Evolutionary conservation across 1,140 invertebrate species (phyloP), one percentile per base, ranked within the genome.

Genomic region (Cryptotermes secundus): DNA sequence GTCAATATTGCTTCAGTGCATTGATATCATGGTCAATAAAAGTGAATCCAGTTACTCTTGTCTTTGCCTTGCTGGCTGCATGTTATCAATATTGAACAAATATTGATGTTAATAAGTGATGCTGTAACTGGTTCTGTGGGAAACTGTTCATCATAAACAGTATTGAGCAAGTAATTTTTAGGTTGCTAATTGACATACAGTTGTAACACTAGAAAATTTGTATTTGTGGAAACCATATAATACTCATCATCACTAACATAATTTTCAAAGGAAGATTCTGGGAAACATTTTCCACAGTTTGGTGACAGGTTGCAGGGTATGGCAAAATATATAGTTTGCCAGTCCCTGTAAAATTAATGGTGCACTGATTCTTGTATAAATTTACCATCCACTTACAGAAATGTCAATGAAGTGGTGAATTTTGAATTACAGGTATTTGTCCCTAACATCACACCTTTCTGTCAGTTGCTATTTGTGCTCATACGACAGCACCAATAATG

Each of bases 71-170:
- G 31, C 45, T 3, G 19, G 45, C 45, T 49, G 45, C 3, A 49
- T 49, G 16, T 49, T 49, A 49, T n/a, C 10, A n/a, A 72, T 72
- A 72, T 31, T 72, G 59, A 72, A 72, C 14, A n/a, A 72, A 4
- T 72, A 72, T 72, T 72, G 59, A 72, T 72, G 59, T 72, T 72
- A 72, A 72, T 72, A 72, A 72, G 59, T n/a, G 9, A 72, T 72
- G 59, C 59, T 72, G n/a, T 72, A 72, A n/a, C 59, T 72, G 59
- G 59, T 31, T 72, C 31, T 72, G 31, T 7, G 59, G n/a, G 7
- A 72, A 72, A n/a, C 26, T 72, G n/a, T 31, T 72, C 26, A 31
- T 72, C 7, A 72, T n/a, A 72, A 72, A 72, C 59, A 72, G 59
- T 72, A 72, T 72, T 72, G 2, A 72, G 59, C 9, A 72, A 3